A percentile compares a stretch with the other conserved stretches of the same genome.
phyloP scores from a whole-genome alignment of 2,888 invertebrate species.

The Seira musarum region DNA sequence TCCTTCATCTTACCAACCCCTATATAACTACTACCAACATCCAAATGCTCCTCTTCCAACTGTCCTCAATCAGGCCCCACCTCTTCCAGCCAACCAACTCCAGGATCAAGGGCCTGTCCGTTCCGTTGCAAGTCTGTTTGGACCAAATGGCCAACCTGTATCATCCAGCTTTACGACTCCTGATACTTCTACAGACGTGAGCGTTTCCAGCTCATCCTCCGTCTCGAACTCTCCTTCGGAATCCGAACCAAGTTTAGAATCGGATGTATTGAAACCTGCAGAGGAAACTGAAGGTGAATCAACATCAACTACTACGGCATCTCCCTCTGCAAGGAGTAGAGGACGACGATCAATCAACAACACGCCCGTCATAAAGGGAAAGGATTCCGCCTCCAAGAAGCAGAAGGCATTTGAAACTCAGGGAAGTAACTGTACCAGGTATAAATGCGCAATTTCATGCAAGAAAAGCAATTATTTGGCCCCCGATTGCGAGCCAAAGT shows the following conservation, averaged over 20 bases:
- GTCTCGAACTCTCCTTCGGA: background rate
- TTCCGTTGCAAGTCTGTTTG: constrained; percentile 27
- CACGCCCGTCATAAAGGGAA: background rate
- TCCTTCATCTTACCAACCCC: constrained; percentile 27
- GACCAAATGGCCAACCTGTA: constrained; percentile 23
- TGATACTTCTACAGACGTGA: background rate
- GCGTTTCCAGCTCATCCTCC: background rate
- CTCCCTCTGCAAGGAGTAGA: background rate
- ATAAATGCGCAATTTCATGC: constrained; percentile 46
- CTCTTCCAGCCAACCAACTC: constrained; percentile 9
- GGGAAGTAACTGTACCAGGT: constrained; percentile 31
- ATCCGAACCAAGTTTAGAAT: no score
- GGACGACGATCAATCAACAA: constrained; percentile 39
- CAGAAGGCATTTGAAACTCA: constrained; percentile 11
- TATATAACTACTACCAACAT: constrained; percentile 18
- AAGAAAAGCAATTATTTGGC: constrained; percentile 45
- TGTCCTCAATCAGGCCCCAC: constrained; percentile 6
- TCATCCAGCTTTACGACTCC: constrained; percentile 19
- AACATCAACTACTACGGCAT: background rate
- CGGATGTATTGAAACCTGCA: constrained; percentile 9
- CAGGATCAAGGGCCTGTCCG: constrained; percentile 37
- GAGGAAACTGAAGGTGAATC: background rate
- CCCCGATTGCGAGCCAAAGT: constrained; percentile 42
- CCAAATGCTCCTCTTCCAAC: constrained; percentile 26
- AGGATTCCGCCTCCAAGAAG: constrained; percentile 3